Evolutionary conservation across 2,888 invertebrate genomes (phyloP), one percentile per base, ranked within the genome.

Genomic region (Acleris cristana): DNA sequence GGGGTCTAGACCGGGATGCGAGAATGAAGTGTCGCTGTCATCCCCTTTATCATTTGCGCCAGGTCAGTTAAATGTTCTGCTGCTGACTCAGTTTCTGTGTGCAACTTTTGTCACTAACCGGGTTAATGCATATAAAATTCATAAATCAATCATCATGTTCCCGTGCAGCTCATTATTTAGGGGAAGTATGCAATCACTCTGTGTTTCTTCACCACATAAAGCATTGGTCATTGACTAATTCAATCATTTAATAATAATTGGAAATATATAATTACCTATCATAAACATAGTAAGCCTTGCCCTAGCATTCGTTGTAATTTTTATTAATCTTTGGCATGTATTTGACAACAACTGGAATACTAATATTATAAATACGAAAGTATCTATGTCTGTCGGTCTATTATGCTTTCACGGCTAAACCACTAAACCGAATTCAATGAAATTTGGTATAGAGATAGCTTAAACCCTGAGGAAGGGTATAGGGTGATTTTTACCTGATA

Each of bases 11-110:
- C 85, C 87, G 79, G 92, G 89, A 86, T 89, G 86, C 84, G 93
- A 93, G 87, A 90, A 87, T 78, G 93, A 93, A 87, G 87, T 92
- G 88, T 89, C 89, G 88, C 89, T 92, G 92, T 84, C 93, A 85
- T 85, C 92, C 83, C 84, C 92, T 85, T 91, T 93, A 83, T 88
- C 93, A 77, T 92, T 91, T 88, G 86, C 90, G 79, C 90, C 92
- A 93, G 93, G 93, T 93, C 89, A 93, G 93, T 92, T 91, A 74
- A 82, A 87, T 92, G 90, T 92, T 88, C 86, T 83, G 84, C 88
- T 74, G 82, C 87, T 86, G 89, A 89, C 87, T 80, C 81, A 82
- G 87, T 89, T 86, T 89, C 79, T 88, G 87, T 92, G 91, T 91
- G 89, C 86, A 83, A 87, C 83, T 86, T 87, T 85, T 90, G 92